These are phyloP conservation scores for Drosophila hamatofila DNA, from an alignment of 2,888 invertebrate genomes.

Conservation along the genomic window DNA sequence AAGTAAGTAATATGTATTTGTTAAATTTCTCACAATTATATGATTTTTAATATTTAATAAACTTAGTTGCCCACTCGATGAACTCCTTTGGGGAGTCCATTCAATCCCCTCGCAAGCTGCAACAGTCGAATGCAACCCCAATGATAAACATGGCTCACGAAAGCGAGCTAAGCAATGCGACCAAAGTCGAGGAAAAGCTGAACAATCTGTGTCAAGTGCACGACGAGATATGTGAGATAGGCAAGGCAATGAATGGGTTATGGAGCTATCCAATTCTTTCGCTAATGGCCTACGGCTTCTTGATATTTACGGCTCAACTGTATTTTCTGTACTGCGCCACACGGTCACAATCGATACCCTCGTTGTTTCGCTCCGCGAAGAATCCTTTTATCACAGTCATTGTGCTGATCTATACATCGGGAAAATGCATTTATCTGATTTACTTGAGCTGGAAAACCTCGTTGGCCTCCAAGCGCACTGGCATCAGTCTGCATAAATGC, in stretches of 20 bases:
- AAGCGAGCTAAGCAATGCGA: slow-evolving; percentile 79
- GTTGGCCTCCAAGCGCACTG: slow-evolving; percentile 84
- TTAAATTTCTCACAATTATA: neutral
- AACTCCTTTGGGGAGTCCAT: slow-evolving; percentile 74
- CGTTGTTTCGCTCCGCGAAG: slow-evolving; percentile 84
- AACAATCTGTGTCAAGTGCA: slow-evolving; percentile 85
- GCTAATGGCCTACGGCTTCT: slow-evolving; percentile 85
- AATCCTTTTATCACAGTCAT: slow-evolving; percentile 81
- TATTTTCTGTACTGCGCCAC: slow-evolving; percentile 85
- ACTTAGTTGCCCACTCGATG: slow-evolving; percentile 69
- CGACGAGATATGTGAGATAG: slow-evolving; percentile 85
- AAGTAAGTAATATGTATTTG: slow-evolving; percentile 48
- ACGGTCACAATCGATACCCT: slow-evolving; percentile 83
- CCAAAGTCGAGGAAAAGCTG: slow-evolving; percentile 83
- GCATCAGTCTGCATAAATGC: slow-evolving; percentile 84
- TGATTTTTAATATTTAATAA: neutral
- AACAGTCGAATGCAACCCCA: slow-evolving; percentile 37
- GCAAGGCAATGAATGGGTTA: slow-evolving; percentile 83
- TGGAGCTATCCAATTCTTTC: slow-evolving; percentile 85
- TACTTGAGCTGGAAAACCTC: slow-evolving; percentile 85
- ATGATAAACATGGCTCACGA: slow-evolving; percentile 67
- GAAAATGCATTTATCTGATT: slow-evolving; percentile 84
- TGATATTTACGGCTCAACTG: slow-evolving; percentile 85
- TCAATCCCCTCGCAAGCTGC: slow-evolving; percentile 45
- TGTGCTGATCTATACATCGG: slow-evolving; percentile 82